Evolutionary conservation across 2,888 invertebrate species (phyloP).

Genomic region (Himalopsyche tibetana): DNA sequence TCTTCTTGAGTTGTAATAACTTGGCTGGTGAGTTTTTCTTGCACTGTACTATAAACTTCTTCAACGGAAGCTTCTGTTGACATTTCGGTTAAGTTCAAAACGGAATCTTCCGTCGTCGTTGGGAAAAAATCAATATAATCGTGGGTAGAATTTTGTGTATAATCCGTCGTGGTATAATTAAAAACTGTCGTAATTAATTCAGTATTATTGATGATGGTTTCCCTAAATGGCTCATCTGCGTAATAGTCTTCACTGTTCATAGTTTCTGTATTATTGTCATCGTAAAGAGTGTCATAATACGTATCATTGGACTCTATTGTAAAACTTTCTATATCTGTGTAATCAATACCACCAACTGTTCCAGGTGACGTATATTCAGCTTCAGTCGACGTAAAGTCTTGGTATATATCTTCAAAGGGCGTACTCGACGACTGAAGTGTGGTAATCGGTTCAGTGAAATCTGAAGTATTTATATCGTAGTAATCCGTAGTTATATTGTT

Average conservation of each 20-base stretch:
- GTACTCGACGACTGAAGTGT: background rate
- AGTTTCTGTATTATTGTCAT: conserved; percentile 48
- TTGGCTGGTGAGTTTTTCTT: background rate
- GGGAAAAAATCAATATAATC: background rate
- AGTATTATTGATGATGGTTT: background rate
- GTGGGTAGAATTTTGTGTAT: background rate
- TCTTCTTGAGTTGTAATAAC: background rate
- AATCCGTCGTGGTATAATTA: background rate
- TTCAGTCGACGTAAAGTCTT: background rate
- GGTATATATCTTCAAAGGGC: background rate
- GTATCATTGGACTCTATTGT: background rate
- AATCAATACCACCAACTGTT: background rate
- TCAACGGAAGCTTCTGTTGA: conserved; percentile 4
- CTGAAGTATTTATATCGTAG: background rate
- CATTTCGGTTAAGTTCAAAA: background rate
- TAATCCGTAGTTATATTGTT: background rate
- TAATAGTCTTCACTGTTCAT: conserved; percentile 57
- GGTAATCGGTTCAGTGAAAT: conserved; percentile 3
- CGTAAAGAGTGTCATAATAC: background rate
- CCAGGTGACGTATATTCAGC: background rate
- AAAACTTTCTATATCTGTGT: background rate
- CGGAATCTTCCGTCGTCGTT: background rate
- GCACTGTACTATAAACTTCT: background rate
- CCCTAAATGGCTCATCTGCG: conserved; percentile 47
- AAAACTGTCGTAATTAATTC: background rate